Evolutionary conservation across 1,140 invertebrate species (phyloP).

Genomic region (Artemia franciscana): DNA sequence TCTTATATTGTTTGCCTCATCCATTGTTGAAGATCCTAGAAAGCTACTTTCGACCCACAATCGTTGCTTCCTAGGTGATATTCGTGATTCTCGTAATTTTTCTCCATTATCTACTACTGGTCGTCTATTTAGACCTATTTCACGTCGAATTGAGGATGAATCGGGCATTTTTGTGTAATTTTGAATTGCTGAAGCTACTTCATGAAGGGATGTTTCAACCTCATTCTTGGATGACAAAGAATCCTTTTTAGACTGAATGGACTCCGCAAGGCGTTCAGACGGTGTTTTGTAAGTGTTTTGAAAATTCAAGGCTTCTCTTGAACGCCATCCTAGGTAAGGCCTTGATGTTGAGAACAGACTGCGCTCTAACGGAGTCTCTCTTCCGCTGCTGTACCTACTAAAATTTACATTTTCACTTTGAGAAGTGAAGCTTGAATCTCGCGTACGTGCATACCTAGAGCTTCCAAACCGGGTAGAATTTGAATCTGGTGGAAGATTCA

Average conservation of each 20-base stretch:
- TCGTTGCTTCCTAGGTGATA: constrained; percentile 26
- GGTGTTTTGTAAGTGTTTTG: constrained; percentile 38
- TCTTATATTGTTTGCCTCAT: no score
- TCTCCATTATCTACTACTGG: background rate
- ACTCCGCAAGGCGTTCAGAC: constrained; percentile 49
- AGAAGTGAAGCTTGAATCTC: constrained; percentile 8
- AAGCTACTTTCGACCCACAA: constrained; percentile 80
- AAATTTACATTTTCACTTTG: constrained; percentile 21
- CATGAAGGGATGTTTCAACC: constrained; percentile 68
- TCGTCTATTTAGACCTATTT: background rate
- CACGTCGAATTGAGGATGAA: constrained; percentile 2
- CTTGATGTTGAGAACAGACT: constrained; percentile 22
- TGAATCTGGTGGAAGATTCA: constrained; percentile 10
- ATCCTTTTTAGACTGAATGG: constrained; percentile 27
- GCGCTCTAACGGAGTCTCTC: constrained; percentile 14
- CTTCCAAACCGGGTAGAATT: no score
- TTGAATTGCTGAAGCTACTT: constrained; percentile 75
- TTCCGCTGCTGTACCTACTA: constrained; percentile 49
- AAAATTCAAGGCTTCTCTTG: constrained; percentile 49
- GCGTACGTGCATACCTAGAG: no score
- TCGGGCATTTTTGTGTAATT: constrained; percentile 38
- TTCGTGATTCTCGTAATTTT: constrained; percentile 13
- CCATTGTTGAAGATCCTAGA: no score
- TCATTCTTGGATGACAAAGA: constrained; percentile 24
- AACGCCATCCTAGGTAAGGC: constrained; percentile 70